Base-by-base conservation (phyloP, 2,797 vertebrate genomes). In the Eidolon dupreanum region DNA sequence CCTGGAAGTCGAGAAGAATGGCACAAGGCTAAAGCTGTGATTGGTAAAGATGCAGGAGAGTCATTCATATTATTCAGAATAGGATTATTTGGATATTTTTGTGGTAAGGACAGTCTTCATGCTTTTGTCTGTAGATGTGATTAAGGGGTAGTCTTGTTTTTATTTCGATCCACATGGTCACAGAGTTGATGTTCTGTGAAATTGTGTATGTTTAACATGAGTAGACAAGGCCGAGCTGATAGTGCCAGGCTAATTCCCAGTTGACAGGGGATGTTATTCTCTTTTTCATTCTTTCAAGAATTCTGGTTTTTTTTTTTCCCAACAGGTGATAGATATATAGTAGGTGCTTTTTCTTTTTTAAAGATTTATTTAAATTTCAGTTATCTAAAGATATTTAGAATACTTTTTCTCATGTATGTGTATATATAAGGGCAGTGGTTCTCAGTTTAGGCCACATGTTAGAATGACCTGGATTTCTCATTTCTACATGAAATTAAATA, bases 261-360 rank as follows among this genome's bases (percentile, higher is more conserved):
- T 17, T 70, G 19, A 68, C 41, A 77, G 74, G 65, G 90, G 26
- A n/a, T 28, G 4, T 41, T 94, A 66, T 38, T 92, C 26, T 68
- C 31, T 68, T 75, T 22, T 36, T 79, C 31, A 59, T 17, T 77
- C 22, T 81, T 11, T 31, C 82, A 55, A 82, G 61, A 81, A 85
- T 94, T 93, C 31, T 87, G 1, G 12, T 49, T 49, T 16, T 16
- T 5, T 16, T 5, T 16, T 16, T 16, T 4, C 13, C 49, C 16
- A 65, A 13, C 28, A 75, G 49, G 22, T 66, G 10, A 38, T 82
- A 59, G 10, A 38, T 82, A 59, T n/a, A 75, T 20, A 85, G 4
- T 68, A 81, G 79, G 81, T 88, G 51, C 24, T 88, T 93, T 43
- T 57, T 87, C 55, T n/a, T 96, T 94, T 93, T 59, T 49, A 74